A percentile compares a stretch with the other conserved stretches of the same genome.
These are phyloP conservation scores for Callithrix jacchus DNA, from an alignment of 2,113 vertebrate species.

Conservation along the genomic window DNA sequence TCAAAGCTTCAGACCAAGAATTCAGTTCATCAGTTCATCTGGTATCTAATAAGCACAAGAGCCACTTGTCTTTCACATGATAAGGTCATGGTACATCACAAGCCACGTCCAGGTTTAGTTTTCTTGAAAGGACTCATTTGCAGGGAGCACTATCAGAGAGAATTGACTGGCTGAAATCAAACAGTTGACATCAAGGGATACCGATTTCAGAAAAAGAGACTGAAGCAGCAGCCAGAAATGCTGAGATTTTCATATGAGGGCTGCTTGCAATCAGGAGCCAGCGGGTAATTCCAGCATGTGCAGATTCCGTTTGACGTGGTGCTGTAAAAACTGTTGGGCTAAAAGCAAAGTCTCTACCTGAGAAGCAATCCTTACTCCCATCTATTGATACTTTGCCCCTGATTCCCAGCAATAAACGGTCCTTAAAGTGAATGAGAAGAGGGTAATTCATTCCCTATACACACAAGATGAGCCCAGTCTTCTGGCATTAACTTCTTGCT, in stretches of 20 bases:
- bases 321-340: background rate
- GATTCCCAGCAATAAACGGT: background rate
- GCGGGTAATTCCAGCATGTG: background rate
- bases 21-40: background rate
- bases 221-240: background rate
- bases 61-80: background rate
- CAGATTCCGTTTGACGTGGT: background rate
- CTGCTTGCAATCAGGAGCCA: background rate
- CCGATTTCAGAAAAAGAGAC: background rate
- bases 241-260: background rate
- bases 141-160: background rate
- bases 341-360: background rate
- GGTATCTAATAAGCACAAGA: background rate
- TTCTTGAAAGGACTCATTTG: background rate
- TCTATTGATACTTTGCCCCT: background rate
- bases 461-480: background rate
- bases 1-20: background rate
- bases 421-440: background rate
- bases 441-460: background rate
- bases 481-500: background rate
- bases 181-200: background rate
- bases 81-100: background rate
- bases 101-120: conserved; percentile 16
- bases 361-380: background rate
- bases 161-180: background rate